Base-by-base conservation (phyloP, 2,797 vertebrate genomes). In the Mastacembelus armatus region DNA sequence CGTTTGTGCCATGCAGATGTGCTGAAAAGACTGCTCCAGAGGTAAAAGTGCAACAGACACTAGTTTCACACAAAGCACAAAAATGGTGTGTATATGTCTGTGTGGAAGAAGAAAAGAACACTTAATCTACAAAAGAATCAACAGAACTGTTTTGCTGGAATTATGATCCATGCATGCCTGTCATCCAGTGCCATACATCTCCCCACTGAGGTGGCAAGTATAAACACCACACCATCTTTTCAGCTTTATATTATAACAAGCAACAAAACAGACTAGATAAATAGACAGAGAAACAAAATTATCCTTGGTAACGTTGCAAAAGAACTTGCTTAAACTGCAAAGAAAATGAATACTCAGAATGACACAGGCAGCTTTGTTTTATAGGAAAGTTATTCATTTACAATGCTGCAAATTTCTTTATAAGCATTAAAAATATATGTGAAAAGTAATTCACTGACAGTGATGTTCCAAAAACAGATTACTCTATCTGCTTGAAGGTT, bases 401-500 rank as follows among this genome's bases (percentile, higher is more conserved):
- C 6, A 26, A 0, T 18, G 2, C 11, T 15, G 11, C 1, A 61
- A 44, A 35, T 11, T 21, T 3, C 1, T 9, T 44, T 10, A 52
- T 26, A 45, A 45, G 7, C 14, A n/a, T 38, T 21, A 61, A 48
- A 29, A 22, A 33, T 21, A n/a, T 56, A 51, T 63, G 61, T 47
- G 9, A 43, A 36, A 29, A 39, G 30, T 52, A n/a, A 67, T 42
- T 24, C 11, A 15, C 4, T 38, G 52, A 56, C 26, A 43, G 7
- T 10, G 61, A 76, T 50, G 11, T n/a, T 52, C 18, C 15, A 7
- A 10, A 50, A 49, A 67, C 10, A 36, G 45, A 71, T 83, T 43
- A 72, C 33, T 56, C 33, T 55, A 39, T 30, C 61, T 64, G 35
- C 48, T 24, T 38, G n/a, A 7, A 9, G 48, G 88, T 92, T 91